Evolutionary conservation across 2,888 invertebrate species (phyloP), one percentile per base, ranked within the genome.

Genomic region (Anodontia alba): DNA sequence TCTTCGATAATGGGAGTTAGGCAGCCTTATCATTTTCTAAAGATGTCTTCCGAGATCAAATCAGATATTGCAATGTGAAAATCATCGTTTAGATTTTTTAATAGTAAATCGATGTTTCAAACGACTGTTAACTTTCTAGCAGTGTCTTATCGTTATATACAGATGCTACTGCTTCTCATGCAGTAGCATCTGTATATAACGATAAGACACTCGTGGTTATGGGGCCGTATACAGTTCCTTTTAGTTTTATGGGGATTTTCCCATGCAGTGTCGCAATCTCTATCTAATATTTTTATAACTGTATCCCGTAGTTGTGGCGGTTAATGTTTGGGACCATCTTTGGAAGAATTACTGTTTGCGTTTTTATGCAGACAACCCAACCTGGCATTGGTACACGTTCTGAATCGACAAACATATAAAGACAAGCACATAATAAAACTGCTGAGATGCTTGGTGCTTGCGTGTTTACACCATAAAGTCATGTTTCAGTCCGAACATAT

Each of bases 291-390:
- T 49, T 5, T 49, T 49, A 49, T 5, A 49, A 49, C 17, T 49
- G 20, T 49, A 49, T 20, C 49, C 7, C 5, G 17, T 49, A 10
- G 49, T 49, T 49, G 3, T 49, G 17, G 49, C 49, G 3, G 17
- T 49, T 23, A 49, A 49, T 49, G 49, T 7, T 20, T 49, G 49
- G 49, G 49, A 12, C 38, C 38, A 38, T 38, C 38, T 38, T 38
- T 57, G 57, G 26, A 57, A 57, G 29, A 57, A 57, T 57, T 23
- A 57, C 15, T 57, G 57, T 57, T 17, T 57, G 23, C 23, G 57
- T 3, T 57, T 57, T n/a, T n/a, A n/a, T n/a, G n/a, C n/a, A n/a
- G n/a, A n/a, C n/a, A n/a, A n/a, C n/a, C n/a, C n/a, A n/a, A n/a
- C n/a, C n/a, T 57, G 29, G 57, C 57, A 12, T 57, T 57, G 26